phyloP scores from a whole-genome alignment of 2,113 vertebrate genomes.

The Hystrix brachyura region DNA sequence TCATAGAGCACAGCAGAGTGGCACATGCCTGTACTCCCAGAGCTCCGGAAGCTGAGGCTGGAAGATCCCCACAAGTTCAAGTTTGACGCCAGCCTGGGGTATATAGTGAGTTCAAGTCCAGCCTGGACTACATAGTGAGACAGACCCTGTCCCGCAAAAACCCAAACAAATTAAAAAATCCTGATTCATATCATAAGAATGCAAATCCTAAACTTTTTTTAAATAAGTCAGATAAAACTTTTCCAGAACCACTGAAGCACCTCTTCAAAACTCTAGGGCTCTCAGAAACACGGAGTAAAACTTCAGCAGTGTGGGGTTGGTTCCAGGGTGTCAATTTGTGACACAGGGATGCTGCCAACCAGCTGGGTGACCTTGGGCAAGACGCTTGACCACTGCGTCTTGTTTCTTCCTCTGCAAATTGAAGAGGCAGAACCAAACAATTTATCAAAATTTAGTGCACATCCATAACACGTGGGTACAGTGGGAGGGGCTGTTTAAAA shows the following conservation, averaged over 20 bases:
- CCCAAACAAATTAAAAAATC: not conserved
- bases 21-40: too few relatives aligned
- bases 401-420: not conserved
- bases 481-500: not conserved
- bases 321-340: not conserved
- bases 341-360: not conserved
- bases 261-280: not conserved
- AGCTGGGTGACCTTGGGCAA: not conserved
- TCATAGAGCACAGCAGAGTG: not conserved
- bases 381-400: slow-evolving; percentile 1
- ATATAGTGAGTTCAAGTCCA: too few relatives aligned
- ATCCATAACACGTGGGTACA: not conserved
- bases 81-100: too few relatives aligned
- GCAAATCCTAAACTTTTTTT: not conserved
- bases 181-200: not conserved
- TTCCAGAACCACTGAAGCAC: not conserved
- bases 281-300: not conserved
- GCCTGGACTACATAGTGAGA: too few relatives aligned
- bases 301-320: not conserved
- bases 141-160: too few relatives aligned
- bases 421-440: not conserved
- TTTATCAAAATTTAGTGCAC: not conserved
- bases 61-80: too few relatives aligned
- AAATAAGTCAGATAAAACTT: slow-evolving; percentile 20
- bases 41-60: too few relatives aligned